Evolutionary conservation across 2,113 vertebrate genomes (phyloP).

Genomic region (Loxodonta africana): DNA sequence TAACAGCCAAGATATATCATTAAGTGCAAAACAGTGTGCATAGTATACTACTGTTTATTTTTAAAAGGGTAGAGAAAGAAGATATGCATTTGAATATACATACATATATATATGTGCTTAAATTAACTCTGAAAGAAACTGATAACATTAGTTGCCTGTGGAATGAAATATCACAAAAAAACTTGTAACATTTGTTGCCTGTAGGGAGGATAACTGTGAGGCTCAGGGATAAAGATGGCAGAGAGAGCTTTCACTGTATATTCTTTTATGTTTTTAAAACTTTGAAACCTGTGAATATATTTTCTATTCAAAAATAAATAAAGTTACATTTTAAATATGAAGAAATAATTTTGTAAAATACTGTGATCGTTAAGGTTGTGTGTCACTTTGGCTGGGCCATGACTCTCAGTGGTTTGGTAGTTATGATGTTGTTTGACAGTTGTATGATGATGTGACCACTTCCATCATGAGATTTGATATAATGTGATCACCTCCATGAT

Average conservation of each 20-base stretch:
- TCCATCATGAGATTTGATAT: no score
- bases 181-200: background rate
- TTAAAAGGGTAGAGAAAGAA: background rate
- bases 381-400: no score
- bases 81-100: background rate
- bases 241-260: background rate
- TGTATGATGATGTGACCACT: no score
- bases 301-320: background rate
- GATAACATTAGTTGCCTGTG: background rate
- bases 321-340: constrained; percentile 2
- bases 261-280: background rate
- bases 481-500: no score
- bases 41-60: background rate
- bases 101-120: background rate
- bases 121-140: constrained; percentile 26
- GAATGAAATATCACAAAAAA: background rate
- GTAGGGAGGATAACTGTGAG: background rate
- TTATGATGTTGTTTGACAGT: no score
- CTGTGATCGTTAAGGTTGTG: no score
- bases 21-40: background rate
- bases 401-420: no score
- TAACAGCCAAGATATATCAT: background rate
- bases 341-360: background rate
- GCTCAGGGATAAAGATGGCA: background rate
- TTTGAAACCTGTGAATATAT: constrained; percentile 23